Evolutionary conservation across 2,888 invertebrate species (phyloP), one percentile per base, ranked within the genome.

Genomic region (Mesopsocus fuscifrons): DNA sequence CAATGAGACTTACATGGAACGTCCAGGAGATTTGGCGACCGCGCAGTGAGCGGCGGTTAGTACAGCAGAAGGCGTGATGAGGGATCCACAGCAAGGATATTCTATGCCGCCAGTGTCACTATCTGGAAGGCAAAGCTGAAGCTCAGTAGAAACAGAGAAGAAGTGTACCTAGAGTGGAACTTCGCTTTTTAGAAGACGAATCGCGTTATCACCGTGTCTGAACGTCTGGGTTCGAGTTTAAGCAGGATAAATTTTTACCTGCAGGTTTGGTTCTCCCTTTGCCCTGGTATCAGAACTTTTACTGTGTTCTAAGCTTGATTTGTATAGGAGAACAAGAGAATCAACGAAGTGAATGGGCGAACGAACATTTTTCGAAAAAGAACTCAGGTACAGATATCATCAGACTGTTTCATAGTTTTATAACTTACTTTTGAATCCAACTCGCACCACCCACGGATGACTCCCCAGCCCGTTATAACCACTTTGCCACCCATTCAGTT

Each of bases 1-100:
- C n/a, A n/a, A n/a, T n/a, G n/a, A n/a, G n/a, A 68, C 74, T 71
- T 63, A 82, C 81, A 83, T 58, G 59, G 78, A 74, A 55, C 76
- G 81, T 51, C 75, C 76, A 42, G 77, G 74, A 8, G 78, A 76
- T 55, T 77, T 79, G 1, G 80, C 81, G 42, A 82, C 57, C 2
- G 81, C 82, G 55, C 83, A 83, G 53, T 82, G 80, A 0, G 81
- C 82, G 0, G 83, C 81, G 1, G 82, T 82, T 26, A 83, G 57
- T 31, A 83, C 66, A 1, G 74, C 63, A 31, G 67, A 63, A 45
- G 65, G 66, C 1, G 68, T 65, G 43, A 83, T 69, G 16, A 83
- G 77, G 1, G 79, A 76, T 2, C 83, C 83, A 38, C 74, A 73
- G 55, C 83, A 83, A 2, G 82, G 79, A 57, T 77, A 81, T 34